Conservation (phyloP, 2,113 vertebrate species). For the Chascanopsetta lugubris region DNA sequence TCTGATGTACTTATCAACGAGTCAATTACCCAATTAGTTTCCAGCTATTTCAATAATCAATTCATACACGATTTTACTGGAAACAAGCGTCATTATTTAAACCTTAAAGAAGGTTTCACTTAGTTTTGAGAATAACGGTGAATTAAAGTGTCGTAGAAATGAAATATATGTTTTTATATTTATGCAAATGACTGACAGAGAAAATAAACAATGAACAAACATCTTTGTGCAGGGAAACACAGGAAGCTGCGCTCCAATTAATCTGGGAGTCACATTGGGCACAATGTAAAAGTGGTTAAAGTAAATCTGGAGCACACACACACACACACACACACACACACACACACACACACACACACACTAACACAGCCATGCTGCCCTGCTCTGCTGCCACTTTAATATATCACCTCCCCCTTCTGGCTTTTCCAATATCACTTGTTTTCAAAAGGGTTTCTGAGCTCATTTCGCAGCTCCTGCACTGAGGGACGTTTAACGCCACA, state of each 20-base stretch:
- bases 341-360: neutral
- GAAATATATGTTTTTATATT: too few species aligned
- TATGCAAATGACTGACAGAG: too few species aligned
- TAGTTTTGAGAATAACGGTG: too few species aligned
- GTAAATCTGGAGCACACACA: constrained; percentile 13
- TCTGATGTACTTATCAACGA: too few species aligned
- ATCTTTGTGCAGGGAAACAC: constrained; percentile 23
- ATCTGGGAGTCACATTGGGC: constrained; percentile 6
- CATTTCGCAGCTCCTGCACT: constrained; percentile 36
- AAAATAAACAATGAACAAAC: too few species aligned
- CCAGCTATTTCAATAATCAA: too few species aligned
- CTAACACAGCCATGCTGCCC: constrained; percentile 26
- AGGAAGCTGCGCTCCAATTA: constrained; percentile 7
- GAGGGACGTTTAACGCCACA: constrained; percentile 47
- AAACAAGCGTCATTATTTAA: too few species aligned
- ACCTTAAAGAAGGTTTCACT: too few species aligned
- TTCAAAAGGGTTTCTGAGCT: constrained; percentile 44
- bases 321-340: constrained; percentile 5
- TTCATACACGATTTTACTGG: too few species aligned
- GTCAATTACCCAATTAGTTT: neutral
- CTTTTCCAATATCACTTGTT: constrained; percentile 58
- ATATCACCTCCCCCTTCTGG: constrained; percentile 48
- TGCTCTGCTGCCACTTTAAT: constrained; percentile 49
- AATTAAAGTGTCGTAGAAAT: too few species aligned
- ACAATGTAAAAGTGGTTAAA: constrained; percentile 36